A percentile compares a stretch with the other conserved stretches of the same genome.
phyloP scores from a whole-genome alignment of 2,888 invertebrate genomes.

The Eudasyphora cyanicolor region DNA sequence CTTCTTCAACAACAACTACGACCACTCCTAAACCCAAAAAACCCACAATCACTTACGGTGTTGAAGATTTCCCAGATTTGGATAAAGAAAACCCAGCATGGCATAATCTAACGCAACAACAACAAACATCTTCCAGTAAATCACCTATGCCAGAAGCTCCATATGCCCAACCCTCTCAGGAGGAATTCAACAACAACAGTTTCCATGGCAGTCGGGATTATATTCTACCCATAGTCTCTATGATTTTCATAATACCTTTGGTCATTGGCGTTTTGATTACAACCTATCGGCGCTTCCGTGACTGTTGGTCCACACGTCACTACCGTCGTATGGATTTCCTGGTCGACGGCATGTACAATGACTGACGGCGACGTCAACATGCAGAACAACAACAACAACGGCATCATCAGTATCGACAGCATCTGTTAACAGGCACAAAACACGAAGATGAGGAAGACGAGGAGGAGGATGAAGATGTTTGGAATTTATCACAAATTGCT shows the following conservation, averaged over 20 bases:
- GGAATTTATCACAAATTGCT: slow-evolving; percentile 63
- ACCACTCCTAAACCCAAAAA: slow-evolving; percentile 80
- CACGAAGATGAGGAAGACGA: slow-evolving; percentile 35
- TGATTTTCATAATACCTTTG: slow-evolving; percentile 86
- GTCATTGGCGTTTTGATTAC: slow-evolving; percentile 85
- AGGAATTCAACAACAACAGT: slow-evolving; percentile 67
- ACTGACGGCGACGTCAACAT: slow-evolving; percentile 80
- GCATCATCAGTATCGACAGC: slow-evolving; percentile 40
- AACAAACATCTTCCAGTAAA: slow-evolving; percentile 42
- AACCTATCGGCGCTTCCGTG: slow-evolving; percentile 86
- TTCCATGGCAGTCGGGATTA: slow-evolving; percentile 82
- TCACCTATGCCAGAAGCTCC: slow-evolving; percentile 67
- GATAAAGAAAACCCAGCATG: slow-evolving; percentile 63
- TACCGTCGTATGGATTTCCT: slow-evolving; percentile 93
- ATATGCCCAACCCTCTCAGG: slow-evolving; percentile 73
- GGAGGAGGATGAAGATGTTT: slow-evolving; percentile 43
- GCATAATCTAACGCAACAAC: slow-evolving; percentile 24
- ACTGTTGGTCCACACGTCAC: slow-evolving; percentile 92
- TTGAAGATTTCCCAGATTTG: slow-evolving; percentile 76
- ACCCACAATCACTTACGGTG: slow-evolving; percentile 81
- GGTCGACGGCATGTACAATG: slow-evolving; percentile 94
- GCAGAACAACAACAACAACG: neutral
- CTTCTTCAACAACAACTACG: slow-evolving; percentile 73
- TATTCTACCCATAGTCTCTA: slow-evolving; percentile 87
- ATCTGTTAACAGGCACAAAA: slow-evolving; percentile 40